Percentiles rank a stretch among this genome's conserved stretches.
Evolutionary conservation across 2,797 vertebrate species (phyloP).

Genomic region (Acomys russatus): DNA sequence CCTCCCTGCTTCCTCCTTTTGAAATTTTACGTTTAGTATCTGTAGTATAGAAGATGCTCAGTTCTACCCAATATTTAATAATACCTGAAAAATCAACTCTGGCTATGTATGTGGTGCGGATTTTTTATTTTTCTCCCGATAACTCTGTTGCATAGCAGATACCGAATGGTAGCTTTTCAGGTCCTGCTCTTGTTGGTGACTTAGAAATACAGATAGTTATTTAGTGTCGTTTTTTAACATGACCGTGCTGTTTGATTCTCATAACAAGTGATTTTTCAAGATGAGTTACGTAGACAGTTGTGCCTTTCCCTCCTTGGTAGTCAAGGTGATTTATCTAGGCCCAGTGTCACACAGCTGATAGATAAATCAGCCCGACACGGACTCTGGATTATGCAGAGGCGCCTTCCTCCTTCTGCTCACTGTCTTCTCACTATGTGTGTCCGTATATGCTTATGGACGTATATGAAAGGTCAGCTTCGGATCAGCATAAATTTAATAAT

Average conservation of each 20-base stretch:
- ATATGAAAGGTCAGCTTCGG: conserved; percentile 58
- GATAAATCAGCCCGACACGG: conserved; percentile 23
- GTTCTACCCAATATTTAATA: neutral
- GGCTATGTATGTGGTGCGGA: neutral
- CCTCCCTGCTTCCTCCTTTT: neutral
- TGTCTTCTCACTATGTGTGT: conserved; percentile 38
- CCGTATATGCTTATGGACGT: conserved; percentile 38
- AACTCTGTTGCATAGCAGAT: conserved; percentile 8
- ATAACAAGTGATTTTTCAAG: conserved; percentile 4
- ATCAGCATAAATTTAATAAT: conserved; percentile 65
- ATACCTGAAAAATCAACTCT: conserved; percentile 45
- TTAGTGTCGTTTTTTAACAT: conserved; percentile 16
- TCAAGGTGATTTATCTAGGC: conserved; percentile 55
- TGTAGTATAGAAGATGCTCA: conserved; percentile 35
- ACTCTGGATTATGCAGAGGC: neutral
- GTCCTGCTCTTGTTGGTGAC: conserved; percentile 46
- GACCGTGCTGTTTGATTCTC: conserved; percentile 31
- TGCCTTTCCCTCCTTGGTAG: neutral
- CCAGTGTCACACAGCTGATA: neutral
- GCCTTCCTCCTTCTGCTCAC: conserved; percentile 18
- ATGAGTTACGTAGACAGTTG: neutral
- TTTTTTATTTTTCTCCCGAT: neutral
- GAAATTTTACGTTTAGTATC: conserved; percentile 16
- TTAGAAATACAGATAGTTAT: conserved; percentile 19
- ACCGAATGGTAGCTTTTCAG: conserved; percentile 15